These are phyloP conservation scores for Eupristina koningsbergeri DNA, from an alignment of 1,140 invertebrate species.

Conservation along the genomic window DNA sequence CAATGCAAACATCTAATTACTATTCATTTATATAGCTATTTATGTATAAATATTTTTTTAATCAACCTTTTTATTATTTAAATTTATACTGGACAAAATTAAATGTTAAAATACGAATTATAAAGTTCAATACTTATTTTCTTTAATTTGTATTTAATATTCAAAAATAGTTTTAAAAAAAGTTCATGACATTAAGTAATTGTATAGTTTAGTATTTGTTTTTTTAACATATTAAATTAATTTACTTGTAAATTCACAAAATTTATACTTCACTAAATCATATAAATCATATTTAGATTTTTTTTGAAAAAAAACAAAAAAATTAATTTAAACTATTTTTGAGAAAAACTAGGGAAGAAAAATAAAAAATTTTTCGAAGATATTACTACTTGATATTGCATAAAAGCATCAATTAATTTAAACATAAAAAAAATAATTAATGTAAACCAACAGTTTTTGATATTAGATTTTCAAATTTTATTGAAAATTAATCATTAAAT, in stretches of 20 bases:
- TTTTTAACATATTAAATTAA: neutral
- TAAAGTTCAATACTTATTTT: neutral
- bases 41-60: no score
- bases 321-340: no score
- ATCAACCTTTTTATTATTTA: no score
- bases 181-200: neutral
- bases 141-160: neutral
- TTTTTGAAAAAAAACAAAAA: neutral
- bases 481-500: neutral
- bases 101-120: no score
- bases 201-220: neutral
- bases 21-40: no score
- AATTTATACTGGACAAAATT: no score
- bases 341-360: neutral
- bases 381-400: neutral
- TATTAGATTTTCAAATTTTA: neutral
- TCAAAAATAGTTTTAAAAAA: neutral
- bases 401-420: neutral
- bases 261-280: neutral
- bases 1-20: no score
- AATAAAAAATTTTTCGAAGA: neutral
- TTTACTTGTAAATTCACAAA: conserved; percentile 36
- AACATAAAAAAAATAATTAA: no score
- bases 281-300: neutral
- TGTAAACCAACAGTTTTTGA: neutral